Base-by-base conservation (phyloP, 2,888 invertebrate species). In the Brenthis daphne region DNA sequence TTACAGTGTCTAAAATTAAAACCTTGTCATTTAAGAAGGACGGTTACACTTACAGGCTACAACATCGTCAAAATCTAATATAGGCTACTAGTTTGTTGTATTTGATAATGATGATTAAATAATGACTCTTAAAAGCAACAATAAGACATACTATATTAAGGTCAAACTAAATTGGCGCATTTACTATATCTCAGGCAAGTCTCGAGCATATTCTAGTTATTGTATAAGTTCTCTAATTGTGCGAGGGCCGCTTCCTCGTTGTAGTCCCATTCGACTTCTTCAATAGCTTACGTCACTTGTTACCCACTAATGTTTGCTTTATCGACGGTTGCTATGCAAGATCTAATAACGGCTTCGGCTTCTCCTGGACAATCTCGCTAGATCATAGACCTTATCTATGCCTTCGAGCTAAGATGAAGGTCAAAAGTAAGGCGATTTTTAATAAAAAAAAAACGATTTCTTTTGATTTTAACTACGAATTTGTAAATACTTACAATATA, bases 141-240 rank as follows among this genome's bases (percentile, higher is more conserved):
- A 37, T 29, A 53, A n/a, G 47, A 16, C 43, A 54, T 24, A 64
- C 37, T 43, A 43, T 43, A 43, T 47, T 64, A 55, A 55, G 55
- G 55, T 47, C 55, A 48, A 13, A 64, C 13, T 54, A 54, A 54
- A 54, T 54, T 64, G 29, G 43, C 54, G 24, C 55, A 33, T 64
- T 64, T 13, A 47, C 24, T 12, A 48, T 55, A 55, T 55, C 20
- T 11, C 14, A 64, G 51, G 12, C 55, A 29, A 64, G 55, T 16
- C 64, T 47, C 47, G 48, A 24, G 43, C 50, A 29, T 63, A 55
- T 67, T 51, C 60, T 73, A 73, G 70, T 73, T 73, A 77, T 72
- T 74, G 70, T 72, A 68, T 72, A 75, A 75, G 73, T 70, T 74
- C 68, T 70, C 74, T 79, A 80, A 79, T 81, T 79, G 76, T 71